Conservation (phyloP, 2,797 vertebrate species). For the Sandelia bainsii region DNA sequence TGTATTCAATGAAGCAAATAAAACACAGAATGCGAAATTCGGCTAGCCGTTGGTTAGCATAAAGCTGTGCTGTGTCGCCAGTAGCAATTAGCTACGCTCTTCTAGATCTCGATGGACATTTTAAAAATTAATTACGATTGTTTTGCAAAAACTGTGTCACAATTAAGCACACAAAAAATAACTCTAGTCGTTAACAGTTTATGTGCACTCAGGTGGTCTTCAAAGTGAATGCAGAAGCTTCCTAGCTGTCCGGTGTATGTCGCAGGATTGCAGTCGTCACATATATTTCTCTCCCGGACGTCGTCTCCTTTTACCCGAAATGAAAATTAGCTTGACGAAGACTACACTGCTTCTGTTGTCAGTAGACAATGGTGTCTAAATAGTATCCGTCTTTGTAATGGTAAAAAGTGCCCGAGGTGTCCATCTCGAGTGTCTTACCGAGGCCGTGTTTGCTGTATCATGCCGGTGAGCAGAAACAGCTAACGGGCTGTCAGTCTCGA, state of each 20-base stretch:
- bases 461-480: constrained; percentile 72
- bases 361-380: constrained; percentile 4
- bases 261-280: constrained; percentile 75
- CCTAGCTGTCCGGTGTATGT: constrained; percentile 71
- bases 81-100: constrained; percentile 47
- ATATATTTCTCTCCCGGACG: constrained; percentile 71
- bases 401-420: constrained; percentile 44
- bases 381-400: constrained; percentile 47
- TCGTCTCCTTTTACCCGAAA: constrained; percentile 33
- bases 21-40: constrained; percentile 44
- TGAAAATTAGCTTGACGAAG: not conserved
- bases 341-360: constrained; percentile 12
- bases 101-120: constrained; percentile 21
- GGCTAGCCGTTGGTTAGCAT: constrained; percentile 66
- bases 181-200: not conserved
- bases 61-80: constrained; percentile 35
- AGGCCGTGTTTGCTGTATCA: constrained; percentile 84
- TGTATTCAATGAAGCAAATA: constrained; percentile 4
- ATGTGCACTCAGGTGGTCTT: constrained; percentile 15
- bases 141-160: not conserved
- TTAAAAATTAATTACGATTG: not conserved
- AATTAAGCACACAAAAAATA: not conserved
- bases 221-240: constrained; percentile 28
- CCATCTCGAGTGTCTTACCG: constrained; percentile 52
- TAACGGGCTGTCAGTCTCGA: constrained; percentile 70